These are phyloP conservation scores for Heterodera schachtii DNA, from an alignment of 1,140 invertebrate species.

Conservation along the genomic window DNA sequence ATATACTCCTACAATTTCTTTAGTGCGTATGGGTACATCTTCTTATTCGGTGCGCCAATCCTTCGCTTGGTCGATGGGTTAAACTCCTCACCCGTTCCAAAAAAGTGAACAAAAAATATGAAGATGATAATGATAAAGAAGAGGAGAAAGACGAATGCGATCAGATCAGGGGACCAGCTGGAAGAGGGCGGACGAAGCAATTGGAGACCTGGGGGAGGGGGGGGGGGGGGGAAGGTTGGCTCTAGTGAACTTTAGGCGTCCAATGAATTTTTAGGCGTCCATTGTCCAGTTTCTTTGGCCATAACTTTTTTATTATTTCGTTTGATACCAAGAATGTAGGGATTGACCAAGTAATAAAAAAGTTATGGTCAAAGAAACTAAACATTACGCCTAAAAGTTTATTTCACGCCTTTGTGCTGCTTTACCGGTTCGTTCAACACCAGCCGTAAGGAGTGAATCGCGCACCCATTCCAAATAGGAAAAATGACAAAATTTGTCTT, in stretches of 20 bases:
- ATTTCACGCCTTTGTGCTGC: not conserved
- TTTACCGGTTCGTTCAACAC: conserved; percentile 21
- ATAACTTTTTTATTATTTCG: no score
- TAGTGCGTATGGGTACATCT: conserved; percentile 33
- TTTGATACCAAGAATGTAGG: no score
- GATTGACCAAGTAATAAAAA: no score
- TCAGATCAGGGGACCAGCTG: conserved; percentile 51
- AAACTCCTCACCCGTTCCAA: conserved; percentile 7
- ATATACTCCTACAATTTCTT: conserved; percentile 23
- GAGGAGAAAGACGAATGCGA: conserved; percentile 39
- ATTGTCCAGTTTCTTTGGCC: no score
- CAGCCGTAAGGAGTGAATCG: conserved; percentile 34
- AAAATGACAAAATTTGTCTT: conserved; percentile 38
- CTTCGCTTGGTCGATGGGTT: not conserved
- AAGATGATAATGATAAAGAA: conserved; percentile 36
- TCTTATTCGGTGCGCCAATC: not conserved
- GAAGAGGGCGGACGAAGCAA: conserved; percentile 45
- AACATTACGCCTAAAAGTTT: no score
- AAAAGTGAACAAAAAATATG: conserved; percentile 45
- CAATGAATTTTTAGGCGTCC: no score
- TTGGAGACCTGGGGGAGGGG: not conserved
- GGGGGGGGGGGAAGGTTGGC: not conserved
- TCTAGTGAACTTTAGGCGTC: no score
- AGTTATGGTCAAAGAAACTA: no score
- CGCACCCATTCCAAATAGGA: conserved; percentile 50